A percentile compares a stretch with the other conserved stretches of the same genome.
phyloP scores from a whole-genome alignment of 2,888 invertebrate genomes.

The Pasiphila rectangulata region DNA sequence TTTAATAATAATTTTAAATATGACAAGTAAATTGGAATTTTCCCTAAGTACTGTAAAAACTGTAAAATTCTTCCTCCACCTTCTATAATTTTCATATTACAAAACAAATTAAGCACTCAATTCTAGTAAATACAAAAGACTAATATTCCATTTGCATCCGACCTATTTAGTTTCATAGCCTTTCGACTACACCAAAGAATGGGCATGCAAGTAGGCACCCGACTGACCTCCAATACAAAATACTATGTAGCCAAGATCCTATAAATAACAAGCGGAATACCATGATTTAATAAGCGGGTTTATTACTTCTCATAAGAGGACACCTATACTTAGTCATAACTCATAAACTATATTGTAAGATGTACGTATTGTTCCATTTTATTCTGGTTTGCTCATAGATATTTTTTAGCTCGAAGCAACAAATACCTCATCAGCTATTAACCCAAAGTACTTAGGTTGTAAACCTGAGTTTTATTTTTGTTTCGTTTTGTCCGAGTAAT shows the following conservation, averaged over 20 bases:
- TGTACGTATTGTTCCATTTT: slow-evolving; percentile 44
- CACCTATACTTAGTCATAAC: slow-evolving; percentile 32
- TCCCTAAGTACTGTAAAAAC: too few relatives aligned
- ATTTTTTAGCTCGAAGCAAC: slow-evolving; percentile 33
- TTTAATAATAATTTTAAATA: too few relatives aligned
- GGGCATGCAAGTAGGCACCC: too few relatives aligned
- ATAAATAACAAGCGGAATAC: slow-evolving; percentile 29
- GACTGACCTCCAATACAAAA: slow-evolving; percentile 21
- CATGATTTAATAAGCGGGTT: slow-evolving; percentile 36
- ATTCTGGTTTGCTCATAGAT: slow-evolving; percentile 42
- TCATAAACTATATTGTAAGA: slow-evolving; percentile 49
- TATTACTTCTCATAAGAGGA: slow-evolving; percentile 37
- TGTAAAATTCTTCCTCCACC: too few relatives aligned
- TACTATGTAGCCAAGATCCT: slow-evolving; percentile 29
- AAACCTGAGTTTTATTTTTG: slow-evolving; percentile 26
- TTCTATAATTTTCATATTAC: too few relatives aligned
- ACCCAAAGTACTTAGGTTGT: slow-evolving; percentile 30
- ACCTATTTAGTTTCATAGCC: not conserved
- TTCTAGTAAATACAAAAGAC: too few relatives aligned
- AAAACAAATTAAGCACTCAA: too few relatives aligned
- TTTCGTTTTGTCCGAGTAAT: slow-evolving; percentile 25
- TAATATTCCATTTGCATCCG: too few relatives aligned
- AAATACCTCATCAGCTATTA: slow-evolving; percentile 37
- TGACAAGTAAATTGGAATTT: too few relatives aligned
- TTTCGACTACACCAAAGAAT: slow-evolving; percentile 6